Evolutionary conservation across 2,888 invertebrate genomes (phyloP).

Genomic region (Malthinus flaveolus): DNA sequence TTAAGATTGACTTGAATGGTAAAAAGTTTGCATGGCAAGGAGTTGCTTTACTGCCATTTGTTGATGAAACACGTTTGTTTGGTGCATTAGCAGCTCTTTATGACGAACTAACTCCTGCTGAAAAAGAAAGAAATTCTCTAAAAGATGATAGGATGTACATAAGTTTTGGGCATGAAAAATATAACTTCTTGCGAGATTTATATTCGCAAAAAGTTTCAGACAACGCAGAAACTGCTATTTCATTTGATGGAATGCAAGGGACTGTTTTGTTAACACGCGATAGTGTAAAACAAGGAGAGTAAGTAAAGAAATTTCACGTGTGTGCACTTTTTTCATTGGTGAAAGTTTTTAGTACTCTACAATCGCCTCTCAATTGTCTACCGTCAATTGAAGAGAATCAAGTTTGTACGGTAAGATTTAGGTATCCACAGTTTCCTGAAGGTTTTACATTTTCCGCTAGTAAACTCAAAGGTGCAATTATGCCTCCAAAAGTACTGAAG

Average conservation of each 20-base stretch:
- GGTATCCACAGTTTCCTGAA: slow-evolving; percentile 76
- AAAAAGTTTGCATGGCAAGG: slow-evolving; percentile 99
- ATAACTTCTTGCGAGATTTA: slow-evolving; percentile 69
- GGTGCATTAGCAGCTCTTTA: slow-evolving; percentile 84
- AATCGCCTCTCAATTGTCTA: slow-evolving; percentile 73
- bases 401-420: slow-evolving; percentile 69
- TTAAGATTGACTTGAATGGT: slow-evolving; percentile 97
- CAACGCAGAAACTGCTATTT: slow-evolving; percentile 62
- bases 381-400: slow-evolving; percentile 63
- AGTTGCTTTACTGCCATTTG: slow-evolving; percentile 96
- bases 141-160: slow-evolving; percentile 93
- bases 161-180: slow-evolving; percentile 69
- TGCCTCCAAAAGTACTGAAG: slow-evolving; percentile 77
- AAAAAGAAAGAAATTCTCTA: slow-evolving; percentile 83
- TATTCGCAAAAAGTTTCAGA: slow-evolving; percentile 62
- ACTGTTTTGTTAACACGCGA: slow-evolving; percentile 74
- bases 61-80: slow-evolving; percentile 89
- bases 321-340: background rate
- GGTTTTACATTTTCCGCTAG: slow-evolving; percentile 80
- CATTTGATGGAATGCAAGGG: slow-evolving; percentile 84
- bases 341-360: slow-evolving; percentile 10
- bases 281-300: slow-evolving; percentile 70
- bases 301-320: slow-evolving; percentile 41
- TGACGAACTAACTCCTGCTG: slow-evolving; percentile 76
- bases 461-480: slow-evolving; percentile 66